Evolutionary conservation across 2,113 vertebrate species (phyloP).

Genomic region (Poecile atricapillus): DNA sequence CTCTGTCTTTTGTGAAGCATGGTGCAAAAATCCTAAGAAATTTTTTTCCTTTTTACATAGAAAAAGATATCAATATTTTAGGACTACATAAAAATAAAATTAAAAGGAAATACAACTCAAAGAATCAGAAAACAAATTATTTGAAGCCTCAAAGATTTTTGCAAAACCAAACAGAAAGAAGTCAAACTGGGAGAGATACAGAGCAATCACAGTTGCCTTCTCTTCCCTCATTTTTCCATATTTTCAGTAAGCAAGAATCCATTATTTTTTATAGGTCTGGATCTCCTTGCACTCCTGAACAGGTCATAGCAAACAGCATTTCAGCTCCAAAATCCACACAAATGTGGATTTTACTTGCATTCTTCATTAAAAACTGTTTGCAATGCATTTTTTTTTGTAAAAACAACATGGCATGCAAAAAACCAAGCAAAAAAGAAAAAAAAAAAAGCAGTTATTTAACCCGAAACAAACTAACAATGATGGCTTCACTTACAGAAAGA

Average conservation of each 20-base stretch:
- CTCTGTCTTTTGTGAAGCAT: not conserved
- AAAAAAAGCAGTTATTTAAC: not conserved
- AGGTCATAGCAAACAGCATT: not conserved
- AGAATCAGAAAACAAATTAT: not conserved
- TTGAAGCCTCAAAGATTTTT: not conserved
- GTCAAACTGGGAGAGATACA: not conserved
- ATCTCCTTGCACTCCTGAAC: not conserved
- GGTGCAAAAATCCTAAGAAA: not conserved
- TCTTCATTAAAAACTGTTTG: not conserved
- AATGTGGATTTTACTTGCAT: not conserved
- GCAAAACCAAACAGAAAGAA: not conserved
- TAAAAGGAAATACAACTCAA: accelerated
- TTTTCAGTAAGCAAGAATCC: not conserved
- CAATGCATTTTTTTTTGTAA: not conserved
- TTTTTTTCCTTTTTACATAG: not conserved
- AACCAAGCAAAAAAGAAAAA: not conserved
- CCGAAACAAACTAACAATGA: not conserved
- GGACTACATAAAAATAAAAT: not conserved
- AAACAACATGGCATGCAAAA: not conserved
- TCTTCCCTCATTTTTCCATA: not conserved
- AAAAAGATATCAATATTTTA: not conserved
- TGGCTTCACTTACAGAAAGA: not conserved
- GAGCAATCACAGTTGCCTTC: not conserved
- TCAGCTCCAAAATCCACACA: not conserved
- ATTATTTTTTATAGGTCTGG: not conserved